Percentiles rank a stretch among this genome's conserved stretches.
Conservation (phyloP, 2,113 vertebrate species). For the Corythornis madagascariensis region DNA sequence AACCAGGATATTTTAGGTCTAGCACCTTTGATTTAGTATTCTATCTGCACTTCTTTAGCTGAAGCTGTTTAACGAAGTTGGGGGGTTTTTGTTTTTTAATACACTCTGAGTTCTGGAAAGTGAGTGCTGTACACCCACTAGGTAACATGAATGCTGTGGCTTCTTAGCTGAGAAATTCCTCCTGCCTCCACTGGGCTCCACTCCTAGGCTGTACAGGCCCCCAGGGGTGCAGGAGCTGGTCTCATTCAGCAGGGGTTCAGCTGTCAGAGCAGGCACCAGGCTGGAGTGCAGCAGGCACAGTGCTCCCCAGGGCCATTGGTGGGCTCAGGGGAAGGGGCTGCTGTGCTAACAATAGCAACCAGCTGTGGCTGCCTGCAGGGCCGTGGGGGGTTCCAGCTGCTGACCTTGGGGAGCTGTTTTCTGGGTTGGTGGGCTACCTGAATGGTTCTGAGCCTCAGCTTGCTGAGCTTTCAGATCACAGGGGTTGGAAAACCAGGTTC, state of each 20-base stretch:
- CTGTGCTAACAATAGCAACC: background rate
- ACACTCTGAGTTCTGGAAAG: background rate
- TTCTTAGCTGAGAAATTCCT: background rate
- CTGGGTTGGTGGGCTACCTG: background rate
- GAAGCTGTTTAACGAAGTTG: background rate
- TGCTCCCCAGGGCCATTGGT: background rate
- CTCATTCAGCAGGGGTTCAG: background rate
- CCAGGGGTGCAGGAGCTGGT: background rate
- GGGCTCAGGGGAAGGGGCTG: background rate
- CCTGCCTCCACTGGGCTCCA: fast-evolving
- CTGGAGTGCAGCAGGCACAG: background rate
- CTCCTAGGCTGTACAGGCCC: background rate
- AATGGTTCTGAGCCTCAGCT: background rate
- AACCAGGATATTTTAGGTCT: slow-evolving; percentile 24
- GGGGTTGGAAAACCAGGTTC: background rate
- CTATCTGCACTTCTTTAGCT: background rate
- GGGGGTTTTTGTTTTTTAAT: background rate
- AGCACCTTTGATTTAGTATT: slow-evolving; percentile 4
- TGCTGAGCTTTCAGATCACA: background rate
- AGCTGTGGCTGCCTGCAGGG: background rate
- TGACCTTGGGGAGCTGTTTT: background rate
- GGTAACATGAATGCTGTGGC: background rate
- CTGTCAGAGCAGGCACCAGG: background rate
- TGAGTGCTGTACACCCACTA: fast-evolving
- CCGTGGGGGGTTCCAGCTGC: too few relatives aligned